Base-by-base conservation (phyloP, 2,888 invertebrate species). In the Pharmacophagus antenor region DNA sequence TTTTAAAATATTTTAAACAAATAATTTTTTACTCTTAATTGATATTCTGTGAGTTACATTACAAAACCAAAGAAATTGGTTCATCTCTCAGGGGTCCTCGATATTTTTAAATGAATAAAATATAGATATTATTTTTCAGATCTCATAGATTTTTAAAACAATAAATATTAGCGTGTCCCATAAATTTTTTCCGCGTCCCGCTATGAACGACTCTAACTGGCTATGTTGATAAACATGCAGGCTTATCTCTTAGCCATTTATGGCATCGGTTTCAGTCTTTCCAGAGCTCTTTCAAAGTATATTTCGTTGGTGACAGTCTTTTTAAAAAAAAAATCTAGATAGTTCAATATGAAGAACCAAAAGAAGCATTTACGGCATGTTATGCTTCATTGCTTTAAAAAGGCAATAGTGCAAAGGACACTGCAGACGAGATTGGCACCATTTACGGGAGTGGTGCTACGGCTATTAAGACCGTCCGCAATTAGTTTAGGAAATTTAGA, bases 181-280 rank as follows among this genome's bases (percentile, higher is more conserved):
- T 46, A 23, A 56, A 67, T 63, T 41, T 8, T 15, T 52, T 51
- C n/a, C 5, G 6, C 41, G 15, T 15, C 41, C 8, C 1, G 12
- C 41, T 41, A 41, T 41, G n/a, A 41, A 2, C 15, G 41, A 15
- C 8, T 41, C n/a, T n/a, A 15, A 41, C 4, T 5, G 41, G n/a
- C 41, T 15, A n/a, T 41, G 15, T 41, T 41, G 5, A 27, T 41
- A 41, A 12, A 41, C 41, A 41, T 1, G 41, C 41, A 41, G 41
- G 41, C 41, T 15, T 41, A 12, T 41, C 12, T 41, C 41, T 41
- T n/a, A 41, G 41, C 41, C 15, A 15, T 41, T 41, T n/a, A 41
- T 41, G 41, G 41, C 15, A 41, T 41, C 41, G 41, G 41, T 41
- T 41, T 41, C n/a, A n/a, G 41, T 41, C 2, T 10, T 10, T 10